Conservation (phyloP, 2,797 vertebrate species). For the Ibycter americanus region DNA sequence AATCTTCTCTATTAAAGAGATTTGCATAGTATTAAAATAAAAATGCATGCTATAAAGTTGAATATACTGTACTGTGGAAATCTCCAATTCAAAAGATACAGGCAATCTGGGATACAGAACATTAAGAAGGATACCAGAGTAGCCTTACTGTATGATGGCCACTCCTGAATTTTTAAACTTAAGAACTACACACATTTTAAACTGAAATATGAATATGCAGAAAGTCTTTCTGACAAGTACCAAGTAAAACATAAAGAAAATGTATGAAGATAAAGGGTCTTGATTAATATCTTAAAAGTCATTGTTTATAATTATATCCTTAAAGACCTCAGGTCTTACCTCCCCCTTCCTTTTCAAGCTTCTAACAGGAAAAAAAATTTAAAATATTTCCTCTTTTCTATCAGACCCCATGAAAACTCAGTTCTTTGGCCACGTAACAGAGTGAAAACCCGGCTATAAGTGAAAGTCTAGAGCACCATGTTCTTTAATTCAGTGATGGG, state of each 20-base stretch:
- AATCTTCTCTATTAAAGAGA: not conserved
- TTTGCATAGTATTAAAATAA: not conserved
- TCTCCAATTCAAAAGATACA: not conserved
- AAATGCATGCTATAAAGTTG: not conserved
- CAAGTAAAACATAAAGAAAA: not conserved
- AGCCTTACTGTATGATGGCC: not conserved
- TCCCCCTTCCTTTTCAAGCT: not conserved
- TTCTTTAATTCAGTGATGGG: conserved; percentile 6
- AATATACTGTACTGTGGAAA: not conserved
- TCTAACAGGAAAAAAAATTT: not conserved
- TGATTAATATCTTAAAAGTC: not conserved
- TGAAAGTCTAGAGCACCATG: not conserved
- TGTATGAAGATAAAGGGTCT: not conserved
- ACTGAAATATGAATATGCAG: not conserved
- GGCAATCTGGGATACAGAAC: not conserved
- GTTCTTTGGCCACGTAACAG: not conserved
- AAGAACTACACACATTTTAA: not conserved
- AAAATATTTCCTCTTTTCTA: not conserved
- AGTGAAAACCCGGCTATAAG: not conserved
- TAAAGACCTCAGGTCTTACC: not conserved
- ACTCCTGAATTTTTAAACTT: not conserved
- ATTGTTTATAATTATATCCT: not conserved
- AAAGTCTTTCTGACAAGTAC: not conserved
- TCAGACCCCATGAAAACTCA: not conserved
- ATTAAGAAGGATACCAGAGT: not conserved